Percentiles rank a stretch among this genome's conserved stretches.
Evolutionary conservation across 2,888 invertebrate genomes (phyloP).

Genomic region (Agelastica alni): DNA sequence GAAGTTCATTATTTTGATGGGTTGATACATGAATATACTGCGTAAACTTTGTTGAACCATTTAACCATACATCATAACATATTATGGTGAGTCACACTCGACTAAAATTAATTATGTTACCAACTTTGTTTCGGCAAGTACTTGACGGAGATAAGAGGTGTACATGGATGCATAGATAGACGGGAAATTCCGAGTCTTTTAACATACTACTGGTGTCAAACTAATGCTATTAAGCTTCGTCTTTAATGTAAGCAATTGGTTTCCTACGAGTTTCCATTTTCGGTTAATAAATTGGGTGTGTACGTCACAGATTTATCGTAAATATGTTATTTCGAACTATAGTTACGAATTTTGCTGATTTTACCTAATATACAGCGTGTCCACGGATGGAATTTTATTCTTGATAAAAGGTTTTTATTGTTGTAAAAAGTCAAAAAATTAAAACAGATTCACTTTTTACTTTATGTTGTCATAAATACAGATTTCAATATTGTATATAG

Average conservation of each 20-base stretch:
- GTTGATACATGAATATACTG: conserved; percentile 10
- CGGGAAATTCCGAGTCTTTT: conserved; percentile 14
- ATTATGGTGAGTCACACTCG: conserved; percentile 21
- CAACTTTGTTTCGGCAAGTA: conserved; percentile 21
- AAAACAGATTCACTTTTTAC: no score
- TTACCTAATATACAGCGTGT: no score
- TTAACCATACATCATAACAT: conserved; percentile 25
- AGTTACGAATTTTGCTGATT: no score
- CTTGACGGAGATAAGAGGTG: conserved; percentile 20
- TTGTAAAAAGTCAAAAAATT: no score
- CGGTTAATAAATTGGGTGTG: conserved; percentile 4
- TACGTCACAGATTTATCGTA: background rate
- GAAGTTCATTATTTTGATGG: conserved; percentile 9
- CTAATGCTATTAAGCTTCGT: conserved; percentile 13
- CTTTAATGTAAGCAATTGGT: conserved; percentile 1
- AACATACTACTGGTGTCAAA: conserved; percentile 18
- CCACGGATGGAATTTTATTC: no score
- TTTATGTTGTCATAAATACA: no score
- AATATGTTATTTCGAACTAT: no score
- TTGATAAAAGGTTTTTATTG: no score
- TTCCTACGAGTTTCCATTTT: conserved; percentile 11
- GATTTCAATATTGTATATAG: no score
- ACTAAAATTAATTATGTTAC: conserved; percentile 22
- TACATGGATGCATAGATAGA: conserved; percentile 6
- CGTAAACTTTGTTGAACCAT: conserved; percentile 12